Conservation (phyloP, 30 jellyfish, hydroid and myxozoan species). For the Aurelia coerulea region DNA sequence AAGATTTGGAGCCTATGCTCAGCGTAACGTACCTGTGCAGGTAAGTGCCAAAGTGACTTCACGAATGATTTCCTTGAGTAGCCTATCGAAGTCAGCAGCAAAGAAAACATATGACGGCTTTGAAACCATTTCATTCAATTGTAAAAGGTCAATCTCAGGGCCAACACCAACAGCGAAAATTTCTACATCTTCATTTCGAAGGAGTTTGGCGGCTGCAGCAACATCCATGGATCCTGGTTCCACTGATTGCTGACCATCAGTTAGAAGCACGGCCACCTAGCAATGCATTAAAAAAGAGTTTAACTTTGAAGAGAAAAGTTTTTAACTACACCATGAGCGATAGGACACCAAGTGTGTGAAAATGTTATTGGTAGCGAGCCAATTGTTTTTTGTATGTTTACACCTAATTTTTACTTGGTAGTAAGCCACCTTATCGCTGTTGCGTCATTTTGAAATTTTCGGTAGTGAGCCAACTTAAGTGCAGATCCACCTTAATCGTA, state of each 20-base stretch:
- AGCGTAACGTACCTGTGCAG: constrained; percentile 74
- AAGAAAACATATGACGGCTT: constrained; percentile 77
- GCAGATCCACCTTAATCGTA: too few species aligned
- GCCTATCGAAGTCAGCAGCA: constrained; percentile 81
- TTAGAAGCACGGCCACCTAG: constrained; percentile 80
- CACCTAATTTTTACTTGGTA: too few species aligned
- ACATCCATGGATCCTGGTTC: constrained; percentile 79
- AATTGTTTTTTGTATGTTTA: too few species aligned
- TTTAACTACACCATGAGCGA: too few species aligned
- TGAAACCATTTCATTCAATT: constrained; percentile 73
- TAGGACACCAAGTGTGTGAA: neutral
- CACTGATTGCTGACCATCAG: constrained; percentile 92
- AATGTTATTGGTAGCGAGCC: neutral
- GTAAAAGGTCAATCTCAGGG: constrained; percentile 75
- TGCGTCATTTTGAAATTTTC: too few species aligned
- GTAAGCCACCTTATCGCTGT: too few species aligned
- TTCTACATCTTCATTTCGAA: constrained; percentile 78
- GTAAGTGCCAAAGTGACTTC: constrained; percentile 78
- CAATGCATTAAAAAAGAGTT: neutral
- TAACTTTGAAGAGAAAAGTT: neutral
- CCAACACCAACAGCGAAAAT: constrained; percentile 92
- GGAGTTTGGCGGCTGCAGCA: constrained; percentile 52
- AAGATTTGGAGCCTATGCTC: too few species aligned
- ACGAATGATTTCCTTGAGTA: constrained; percentile 41
- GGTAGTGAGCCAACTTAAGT: too few species aligned